A percentile compares a stretch with the other conserved stretches of the same genome.
Evolutionary conservation across 2,888 invertebrate species (phyloP).

Genomic region (Tetragonula carbonaria): DNA sequence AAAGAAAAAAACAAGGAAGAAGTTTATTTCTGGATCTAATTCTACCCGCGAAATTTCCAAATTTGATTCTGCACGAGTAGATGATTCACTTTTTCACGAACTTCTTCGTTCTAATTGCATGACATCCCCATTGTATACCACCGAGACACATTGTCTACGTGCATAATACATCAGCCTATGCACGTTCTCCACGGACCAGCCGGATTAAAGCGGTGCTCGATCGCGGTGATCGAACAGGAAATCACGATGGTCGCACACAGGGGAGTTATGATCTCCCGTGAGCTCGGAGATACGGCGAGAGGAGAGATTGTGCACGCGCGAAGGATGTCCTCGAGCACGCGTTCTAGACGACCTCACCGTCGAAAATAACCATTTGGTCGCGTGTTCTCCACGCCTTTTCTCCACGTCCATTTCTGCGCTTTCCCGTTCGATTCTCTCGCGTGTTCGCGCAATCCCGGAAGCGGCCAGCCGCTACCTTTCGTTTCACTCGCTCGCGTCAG

Average conservation of each 20-base stretch:
- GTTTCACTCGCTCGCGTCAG: neutral
- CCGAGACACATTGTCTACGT: too few relatives aligned
- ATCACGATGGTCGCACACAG: slow-evolving; percentile 73
- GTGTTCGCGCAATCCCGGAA: slow-evolving; percentile 63
- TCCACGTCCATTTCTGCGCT: slow-evolving; percentile 47
- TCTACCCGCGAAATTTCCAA: too few relatives aligned
- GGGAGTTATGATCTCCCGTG: slow-evolving; percentile 71
- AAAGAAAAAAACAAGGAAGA: too few relatives aligned
- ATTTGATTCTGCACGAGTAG: too few relatives aligned
- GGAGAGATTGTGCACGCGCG: slow-evolving; percentile 55
- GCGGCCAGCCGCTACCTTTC: slow-evolving; percentile 9
- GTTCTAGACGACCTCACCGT: slow-evolving; percentile 81
- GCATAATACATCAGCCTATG: too few relatives aligned
- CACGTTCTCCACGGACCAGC: neutral
- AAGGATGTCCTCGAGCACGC: slow-evolving; percentile 79
- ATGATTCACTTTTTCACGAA: too few relatives aligned
- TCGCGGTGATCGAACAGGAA: slow-evolving; percentile 72
- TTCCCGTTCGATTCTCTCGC: slow-evolving; percentile 29
- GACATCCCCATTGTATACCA: neutral
- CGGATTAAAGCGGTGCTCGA: neutral
- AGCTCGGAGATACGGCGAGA: slow-evolving; percentile 65
- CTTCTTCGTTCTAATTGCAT: too few relatives aligned
- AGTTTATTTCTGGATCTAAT: too few relatives aligned
- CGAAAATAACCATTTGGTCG: slow-evolving; percentile 80
- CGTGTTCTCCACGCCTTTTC: slow-evolving; percentile 40